These are phyloP conservation scores for Eurytoma adleriae DNA, from an alignment of 2,888 invertebrate species.

Conservation along the genomic window DNA sequence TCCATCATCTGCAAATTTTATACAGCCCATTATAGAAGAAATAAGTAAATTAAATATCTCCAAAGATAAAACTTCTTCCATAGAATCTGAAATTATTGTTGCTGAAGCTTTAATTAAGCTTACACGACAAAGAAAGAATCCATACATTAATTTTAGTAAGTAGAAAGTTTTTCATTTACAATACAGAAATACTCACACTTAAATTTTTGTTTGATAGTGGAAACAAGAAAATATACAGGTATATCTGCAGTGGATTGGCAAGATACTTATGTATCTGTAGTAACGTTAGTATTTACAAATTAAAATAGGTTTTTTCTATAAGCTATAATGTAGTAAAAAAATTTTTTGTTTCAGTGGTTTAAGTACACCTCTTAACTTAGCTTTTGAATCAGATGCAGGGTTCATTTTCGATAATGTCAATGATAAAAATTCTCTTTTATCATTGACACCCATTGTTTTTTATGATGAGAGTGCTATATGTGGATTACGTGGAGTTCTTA, in stretches of 20 bases:
- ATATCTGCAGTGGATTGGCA: conserved; percentile 82
- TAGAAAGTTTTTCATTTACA: background rate
- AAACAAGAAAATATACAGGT: conserved; percentile 78
- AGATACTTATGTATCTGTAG: conserved; percentile 83
- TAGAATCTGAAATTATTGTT: conserved; percentile 64
- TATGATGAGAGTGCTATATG: conserved; percentile 72
- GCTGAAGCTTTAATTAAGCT: conserved; percentile 62
- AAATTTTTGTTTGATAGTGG: conserved; percentile 65
- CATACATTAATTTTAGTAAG: conserved; percentile 50
- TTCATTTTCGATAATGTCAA: conserved; percentile 77
- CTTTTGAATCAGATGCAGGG: conserved; percentile 77
- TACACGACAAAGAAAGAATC: conserved; percentile 37
- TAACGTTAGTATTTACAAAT: conserved; percentile 78
- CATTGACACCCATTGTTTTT: conserved; percentile 68
- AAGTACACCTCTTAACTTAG: conserved; percentile 78
- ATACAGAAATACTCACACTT: background rate
- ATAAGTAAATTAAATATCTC: conserved; percentile 64
- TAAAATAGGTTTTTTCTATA: conserved; percentile 26
- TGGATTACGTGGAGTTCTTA: conserved; percentile 78
- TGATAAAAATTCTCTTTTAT: conserved; percentile 63
- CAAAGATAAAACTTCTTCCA: conserved; percentile 62
- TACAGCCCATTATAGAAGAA: conserved; percentile 62
- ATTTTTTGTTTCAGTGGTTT: conserved; percentile 76
- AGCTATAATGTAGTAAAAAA: conserved; percentile 38
- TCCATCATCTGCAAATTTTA: conserved; percentile 61